Evolutionary conservation across 2,113 vertebrate species (phyloP).

Genomic region (Lanius ludovicianus): DNA sequence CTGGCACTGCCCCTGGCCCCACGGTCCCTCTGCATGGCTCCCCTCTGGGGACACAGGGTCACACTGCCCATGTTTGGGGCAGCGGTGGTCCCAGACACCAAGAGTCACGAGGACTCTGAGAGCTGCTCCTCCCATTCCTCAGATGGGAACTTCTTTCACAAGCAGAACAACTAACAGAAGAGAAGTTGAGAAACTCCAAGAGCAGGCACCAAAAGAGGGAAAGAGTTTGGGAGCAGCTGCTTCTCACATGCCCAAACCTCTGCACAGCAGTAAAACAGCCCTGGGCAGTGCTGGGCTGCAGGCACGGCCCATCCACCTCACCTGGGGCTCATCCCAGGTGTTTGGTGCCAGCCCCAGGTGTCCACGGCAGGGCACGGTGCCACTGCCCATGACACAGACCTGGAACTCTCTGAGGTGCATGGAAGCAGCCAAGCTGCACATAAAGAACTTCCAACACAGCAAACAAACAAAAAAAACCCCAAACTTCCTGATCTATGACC

Average conservation of each 20-base stretch:
- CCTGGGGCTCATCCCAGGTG: accelerated
- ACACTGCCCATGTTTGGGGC: background rate
- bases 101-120: no score
- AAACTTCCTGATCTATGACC: background rate
- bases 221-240: accelerated
- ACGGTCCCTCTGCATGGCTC: no score
- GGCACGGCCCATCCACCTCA: background rate
- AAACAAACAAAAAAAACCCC: background rate
- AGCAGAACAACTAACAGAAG: background rate
- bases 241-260: accelerated
- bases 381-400: accelerated
- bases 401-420: accelerated
- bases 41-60: no score
- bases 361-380: accelerated
- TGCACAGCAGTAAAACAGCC: background rate
- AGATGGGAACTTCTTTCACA: background rate
- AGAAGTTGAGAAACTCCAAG: accelerated
- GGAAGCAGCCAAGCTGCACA: background rate
- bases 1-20: background rate
- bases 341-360: no score
- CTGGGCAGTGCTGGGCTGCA: background rate
- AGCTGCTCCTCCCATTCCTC: background rate
- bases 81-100: accelerated
- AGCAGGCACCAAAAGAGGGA: background rate
- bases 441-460: background rate